A percentile compares a stretch with the other conserved stretches of the same genome.
These are phyloP conservation scores for Megaptera novaeangliae DNA, from an alignment of 2,113 vertebrate genomes.

Conservation along the genomic window DNA sequence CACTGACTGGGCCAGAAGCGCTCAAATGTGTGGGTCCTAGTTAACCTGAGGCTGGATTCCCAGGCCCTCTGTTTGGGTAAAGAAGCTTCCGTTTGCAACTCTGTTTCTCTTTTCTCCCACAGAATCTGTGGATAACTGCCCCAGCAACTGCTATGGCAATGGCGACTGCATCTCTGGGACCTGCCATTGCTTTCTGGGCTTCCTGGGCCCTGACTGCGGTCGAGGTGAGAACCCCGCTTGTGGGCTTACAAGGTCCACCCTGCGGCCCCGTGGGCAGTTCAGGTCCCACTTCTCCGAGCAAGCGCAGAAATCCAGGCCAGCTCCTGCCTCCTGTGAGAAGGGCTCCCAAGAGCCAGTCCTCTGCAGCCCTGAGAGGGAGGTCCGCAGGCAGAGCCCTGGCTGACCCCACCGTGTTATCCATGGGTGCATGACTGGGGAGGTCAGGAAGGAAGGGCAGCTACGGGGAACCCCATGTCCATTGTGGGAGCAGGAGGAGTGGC, in stretches of 20 bases:
- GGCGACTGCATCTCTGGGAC: conserved; percentile 95
- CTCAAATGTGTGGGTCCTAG: not conserved
- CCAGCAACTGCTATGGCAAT: conserved; percentile 98
- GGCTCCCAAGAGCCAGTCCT: too few species aligned
- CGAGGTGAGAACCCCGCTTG: conserved; percentile 82
- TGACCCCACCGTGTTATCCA: accelerated
- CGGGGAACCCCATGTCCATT: accelerated
- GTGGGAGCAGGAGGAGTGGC: not conserved
- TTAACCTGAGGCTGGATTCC: not conserved
- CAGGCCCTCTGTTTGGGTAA: not conserved
- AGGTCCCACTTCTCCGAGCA: not conserved
- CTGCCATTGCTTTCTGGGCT: conserved; percentile 97
- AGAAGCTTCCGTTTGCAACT: not conserved
- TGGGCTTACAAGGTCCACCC: accelerated
- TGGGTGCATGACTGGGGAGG: too few species aligned
- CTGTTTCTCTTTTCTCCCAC: not conserved
- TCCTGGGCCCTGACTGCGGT: conserved; percentile 95
- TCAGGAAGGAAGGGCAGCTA: not conserved
- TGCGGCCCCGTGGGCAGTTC: accelerated
- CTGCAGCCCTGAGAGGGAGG: accelerated
- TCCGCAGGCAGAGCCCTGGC: not conserved
- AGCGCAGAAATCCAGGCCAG: not conserved
- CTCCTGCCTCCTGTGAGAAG: not conserved
- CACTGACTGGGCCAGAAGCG: not conserved
- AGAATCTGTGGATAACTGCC: conserved; percentile 98